phyloP scores from a whole-genome alignment of 2,888 invertebrate genomes.

The Eristalinus sepulchralis region DNA sequence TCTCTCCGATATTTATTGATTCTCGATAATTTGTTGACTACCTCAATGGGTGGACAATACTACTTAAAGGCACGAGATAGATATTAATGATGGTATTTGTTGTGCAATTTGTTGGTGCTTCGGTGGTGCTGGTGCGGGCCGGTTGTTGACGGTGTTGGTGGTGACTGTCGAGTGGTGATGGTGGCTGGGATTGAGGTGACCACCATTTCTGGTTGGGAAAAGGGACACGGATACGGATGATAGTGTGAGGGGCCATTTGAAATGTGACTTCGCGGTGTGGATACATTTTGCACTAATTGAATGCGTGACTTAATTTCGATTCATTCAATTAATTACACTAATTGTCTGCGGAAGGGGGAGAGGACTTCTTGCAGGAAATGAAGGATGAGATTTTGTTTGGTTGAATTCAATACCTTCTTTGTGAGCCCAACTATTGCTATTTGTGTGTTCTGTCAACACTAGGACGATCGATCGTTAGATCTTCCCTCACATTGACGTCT shows the following conservation, averaged over 20 bases:
- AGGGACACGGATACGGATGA: not conserved
- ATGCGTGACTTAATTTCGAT: conserved; percentile 20
- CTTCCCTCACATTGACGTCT: conserved; percentile 2
- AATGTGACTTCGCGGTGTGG: not conserved
- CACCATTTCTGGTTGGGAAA: conserved; percentile 7
- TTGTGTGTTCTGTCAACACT: too few relatives aligned
- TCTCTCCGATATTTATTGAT: conserved; percentile 79
- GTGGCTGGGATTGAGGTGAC: not conserved
- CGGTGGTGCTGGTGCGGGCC: not conserved
- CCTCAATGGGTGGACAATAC: conserved; percentile 79
- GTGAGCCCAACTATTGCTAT: too few relatives aligned
- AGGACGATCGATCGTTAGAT: not conserved
- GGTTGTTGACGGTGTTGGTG: not conserved
- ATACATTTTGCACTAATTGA: conserved; percentile 44
- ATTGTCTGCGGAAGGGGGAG: not conserved
- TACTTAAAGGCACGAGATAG: conserved; percentile 71
- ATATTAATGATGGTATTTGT: conserved; percentile 70
- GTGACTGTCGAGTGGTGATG: not conserved
- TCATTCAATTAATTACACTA: conserved; percentile 16
- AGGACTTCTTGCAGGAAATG: not conserved
- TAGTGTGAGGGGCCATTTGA: conserved; percentile 25
- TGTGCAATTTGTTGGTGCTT: conserved; percentile 14
- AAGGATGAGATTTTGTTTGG: not conserved
- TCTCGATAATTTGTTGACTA: conserved; percentile 80
- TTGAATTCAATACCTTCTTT: too few relatives aligned